phyloP scores from a whole-genome alignment of 2,113 vertebrate genomes.

The Cygnus buccinator region DNA sequence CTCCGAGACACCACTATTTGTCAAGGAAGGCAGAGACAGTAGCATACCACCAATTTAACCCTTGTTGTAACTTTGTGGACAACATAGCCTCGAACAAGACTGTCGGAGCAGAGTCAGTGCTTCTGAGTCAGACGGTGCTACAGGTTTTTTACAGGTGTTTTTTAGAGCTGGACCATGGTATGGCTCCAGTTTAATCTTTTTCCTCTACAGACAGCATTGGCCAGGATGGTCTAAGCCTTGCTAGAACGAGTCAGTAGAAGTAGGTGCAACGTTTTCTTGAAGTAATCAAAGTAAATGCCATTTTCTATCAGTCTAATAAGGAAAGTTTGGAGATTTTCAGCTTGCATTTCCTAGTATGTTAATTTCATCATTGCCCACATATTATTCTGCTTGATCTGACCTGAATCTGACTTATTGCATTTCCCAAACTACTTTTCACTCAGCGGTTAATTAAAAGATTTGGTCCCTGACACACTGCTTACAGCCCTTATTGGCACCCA shows the following conservation, averaged over 20 bases:
- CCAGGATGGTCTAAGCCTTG: not conserved
- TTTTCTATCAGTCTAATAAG: constrained; percentile 42
- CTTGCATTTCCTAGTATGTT: constrained; percentile 63
- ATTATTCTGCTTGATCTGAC: constrained; percentile 73
- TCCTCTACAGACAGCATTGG: not conserved
- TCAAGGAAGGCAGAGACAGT: not conserved
- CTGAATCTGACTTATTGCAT: constrained; percentile 71
- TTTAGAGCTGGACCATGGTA: not conserved
- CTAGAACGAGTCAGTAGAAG: not conserved
- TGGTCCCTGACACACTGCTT: constrained; percentile 66
- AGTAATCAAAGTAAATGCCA: constrained; percentile 23
- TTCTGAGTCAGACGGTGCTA: not conserved
- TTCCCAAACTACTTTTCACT: constrained; percentile 71
- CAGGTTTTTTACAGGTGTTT: not conserved
- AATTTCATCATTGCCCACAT: constrained; percentile 55
- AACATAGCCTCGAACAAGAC: not conserved
- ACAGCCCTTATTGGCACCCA: constrained; percentile 66
- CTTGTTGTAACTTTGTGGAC: not conserved
- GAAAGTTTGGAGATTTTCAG: constrained; percentile 63
- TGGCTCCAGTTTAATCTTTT: not conserved
- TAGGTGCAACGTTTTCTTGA: not conserved
- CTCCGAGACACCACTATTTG: not conserved
- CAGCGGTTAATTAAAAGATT: constrained; percentile 73
- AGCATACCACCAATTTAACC: not conserved
- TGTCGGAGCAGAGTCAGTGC: not conserved